Conservation (phyloP, 1,140 invertebrate species). For the Rhopalosiphum maidis region DNA sequence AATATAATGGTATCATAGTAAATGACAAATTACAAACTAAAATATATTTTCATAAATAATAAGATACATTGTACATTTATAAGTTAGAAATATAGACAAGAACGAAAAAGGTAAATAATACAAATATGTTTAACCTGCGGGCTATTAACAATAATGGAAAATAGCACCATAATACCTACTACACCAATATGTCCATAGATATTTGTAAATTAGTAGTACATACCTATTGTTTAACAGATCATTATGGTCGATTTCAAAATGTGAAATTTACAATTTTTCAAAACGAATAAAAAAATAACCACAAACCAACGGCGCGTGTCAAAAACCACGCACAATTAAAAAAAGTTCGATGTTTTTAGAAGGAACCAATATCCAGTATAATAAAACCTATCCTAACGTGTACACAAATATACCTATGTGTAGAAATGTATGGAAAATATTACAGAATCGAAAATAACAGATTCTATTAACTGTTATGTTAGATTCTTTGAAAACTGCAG, state of each 20-base stretch:
- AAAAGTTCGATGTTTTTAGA: not conserved
- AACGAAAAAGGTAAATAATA: no score
- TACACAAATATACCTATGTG: not conserved
- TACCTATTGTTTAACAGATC: not conserved
- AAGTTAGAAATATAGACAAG: no score
- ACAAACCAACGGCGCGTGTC: not conserved
- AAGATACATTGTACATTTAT: no score
- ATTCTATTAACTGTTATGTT: not conserved
- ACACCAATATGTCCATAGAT: not conserved
- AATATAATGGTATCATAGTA: no score
- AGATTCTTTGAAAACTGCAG: not conserved
- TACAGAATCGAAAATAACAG: not conserved
- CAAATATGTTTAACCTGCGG: not conserved
- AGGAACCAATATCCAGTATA: not conserved
- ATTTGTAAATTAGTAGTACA: not conserved
- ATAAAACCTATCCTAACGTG: not conserved
- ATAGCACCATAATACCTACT: not conserved
- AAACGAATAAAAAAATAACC: not conserved
- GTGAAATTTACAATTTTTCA: not conserved
- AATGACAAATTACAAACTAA: no score
- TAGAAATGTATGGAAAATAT: not conserved
- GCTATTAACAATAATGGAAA: not conserved
- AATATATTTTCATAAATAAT: no score
- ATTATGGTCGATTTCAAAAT: not conserved
- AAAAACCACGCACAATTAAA: constrained; percentile 26